Base-by-base conservation (phyloP, 2,797 vertebrate species). In the Pseudomugil tenellus region DNA sequence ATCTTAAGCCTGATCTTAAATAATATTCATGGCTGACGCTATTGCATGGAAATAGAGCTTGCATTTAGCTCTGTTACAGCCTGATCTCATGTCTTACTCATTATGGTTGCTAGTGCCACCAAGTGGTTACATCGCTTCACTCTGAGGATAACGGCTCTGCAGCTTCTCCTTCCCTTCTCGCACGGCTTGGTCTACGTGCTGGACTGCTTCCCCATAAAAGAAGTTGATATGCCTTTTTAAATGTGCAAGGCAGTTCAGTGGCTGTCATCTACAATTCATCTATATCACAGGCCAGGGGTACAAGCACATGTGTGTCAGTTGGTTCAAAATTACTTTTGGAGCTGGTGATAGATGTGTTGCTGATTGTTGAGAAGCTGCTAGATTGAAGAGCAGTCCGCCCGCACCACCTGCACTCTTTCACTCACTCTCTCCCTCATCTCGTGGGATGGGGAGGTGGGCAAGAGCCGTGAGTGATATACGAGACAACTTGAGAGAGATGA, bases 21-120 rank as follows among this genome's bases (percentile, higher is more conserved):
- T n/a, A 77, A 75, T 69, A 84, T 85, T 67, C 66, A 76, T 35
- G 52, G 49, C 59, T 61, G 61, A 68, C 75, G 70, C 68, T 49
- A 62, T 41, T 35, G 67, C 79, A 71, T 72, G 60, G 58, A 74
- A 78, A 68, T 23, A 70, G 73, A 84, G 85, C 72, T 83, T 80
- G 78, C 74, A 32, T 46, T 65, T 49, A 60, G 67, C 77, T 84
- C 72, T 71, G 31, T 73, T 63, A 58, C 1, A 76, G 17, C 25
- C 75, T 76, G 55, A 81, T 53, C 52, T 63, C 62, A 55, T 81
- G 19, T 37, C 67, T 73, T 52, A 63, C 77, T 88, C 90, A 90
- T 93, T 93, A 93, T 93, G 92, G 86, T 76, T 89, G 87, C 84
- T 94, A 93, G 89, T 94, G 93, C 93, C 93, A 93, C 92, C 93